Percentiles rank a stretch among this genome's conserved stretches.
phyloP scores from a whole-genome alignment of 2,888 invertebrate genomes.

The Drosophila falleni region DNA sequence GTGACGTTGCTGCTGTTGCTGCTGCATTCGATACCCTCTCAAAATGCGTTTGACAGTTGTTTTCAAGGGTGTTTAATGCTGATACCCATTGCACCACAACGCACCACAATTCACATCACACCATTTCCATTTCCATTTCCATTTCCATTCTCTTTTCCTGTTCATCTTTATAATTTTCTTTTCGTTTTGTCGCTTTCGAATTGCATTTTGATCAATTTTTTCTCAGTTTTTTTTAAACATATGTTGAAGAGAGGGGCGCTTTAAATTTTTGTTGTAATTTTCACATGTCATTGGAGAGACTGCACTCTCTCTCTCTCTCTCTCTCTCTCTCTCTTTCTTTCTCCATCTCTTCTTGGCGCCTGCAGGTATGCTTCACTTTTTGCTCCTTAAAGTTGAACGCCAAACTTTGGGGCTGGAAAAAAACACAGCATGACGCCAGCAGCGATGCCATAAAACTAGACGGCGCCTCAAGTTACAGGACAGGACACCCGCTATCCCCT shows the following conservation, averaged over 20 bases:
- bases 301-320: conserved; percentile 2
- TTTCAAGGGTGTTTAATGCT: conserved; percentile 81
- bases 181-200: not conserved
- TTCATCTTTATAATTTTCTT: not conserved
- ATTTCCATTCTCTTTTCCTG: not conserved
- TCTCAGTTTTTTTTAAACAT: not conserved
- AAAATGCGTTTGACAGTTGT: conserved; percentile 82
- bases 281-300: conserved; percentile 29
- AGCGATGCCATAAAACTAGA: conserved; percentile 33
- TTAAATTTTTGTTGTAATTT: conserved; percentile 1
- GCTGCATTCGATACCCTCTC: conserved; percentile 55
- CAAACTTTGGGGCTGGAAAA: not conserved
- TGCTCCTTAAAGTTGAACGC: not conserved
- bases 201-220: conserved; percentile 11
- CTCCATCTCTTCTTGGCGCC: conserved; percentile 49
- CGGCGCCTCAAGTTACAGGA: conserved; percentile 45
- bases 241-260: not conserved
- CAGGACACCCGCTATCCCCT: conserved; percentile 12
- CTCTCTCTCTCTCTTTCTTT: not conserved
- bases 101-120: conserved; percentile 4
- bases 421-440: conserved; percentile 27
- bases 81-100: conserved; percentile 11
- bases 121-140: not conserved
- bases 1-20: conserved; percentile 31
- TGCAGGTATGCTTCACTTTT: conserved; percentile 66